phyloP scores from a whole-genome alignment of 2,797 vertebrate species.

The Acanthurus tractus region DNA sequence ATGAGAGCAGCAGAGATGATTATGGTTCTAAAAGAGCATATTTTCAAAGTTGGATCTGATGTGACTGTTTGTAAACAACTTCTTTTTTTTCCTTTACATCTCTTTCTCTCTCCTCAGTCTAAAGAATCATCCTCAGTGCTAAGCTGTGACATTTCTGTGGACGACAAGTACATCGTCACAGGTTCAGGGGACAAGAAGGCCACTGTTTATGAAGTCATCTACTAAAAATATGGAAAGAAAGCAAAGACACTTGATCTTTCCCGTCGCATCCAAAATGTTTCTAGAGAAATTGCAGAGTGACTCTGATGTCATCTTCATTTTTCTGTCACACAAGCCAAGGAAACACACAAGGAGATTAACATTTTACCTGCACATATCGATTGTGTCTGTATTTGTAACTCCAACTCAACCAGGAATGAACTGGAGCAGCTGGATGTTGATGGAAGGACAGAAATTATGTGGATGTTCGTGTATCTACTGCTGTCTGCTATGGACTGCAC shows the following conservation, averaged over 20 bases:
- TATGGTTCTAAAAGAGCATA: conserved; percentile 5
- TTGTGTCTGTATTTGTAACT: conserved; percentile 45
- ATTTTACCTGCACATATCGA: conserved; percentile 40
- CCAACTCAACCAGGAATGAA: conserved; percentile 35
- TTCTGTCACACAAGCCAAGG: conserved; percentile 35
- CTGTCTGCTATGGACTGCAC: conserved; percentile 37
- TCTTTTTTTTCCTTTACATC: neutral
- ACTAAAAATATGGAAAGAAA: conserved; percentile 72
- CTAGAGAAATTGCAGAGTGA: conserved; percentile 32
- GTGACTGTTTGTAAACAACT: neutral
- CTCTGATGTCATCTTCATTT: conserved; percentile 24
- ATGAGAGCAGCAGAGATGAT: neutral
- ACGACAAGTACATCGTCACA: conserved; percentile 91
- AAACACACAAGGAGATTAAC: conserved; percentile 33
- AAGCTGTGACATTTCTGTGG: conserved; percentile 90
- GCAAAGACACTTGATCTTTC: conserved; percentile 20
- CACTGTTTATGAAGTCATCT: conserved; percentile 90
- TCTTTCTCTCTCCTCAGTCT: conserved; percentile 74
- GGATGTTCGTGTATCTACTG: conserved; percentile 36
- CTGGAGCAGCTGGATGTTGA: conserved; percentile 42
- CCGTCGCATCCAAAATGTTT: conserved; percentile 21
- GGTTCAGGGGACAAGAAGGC: conserved; percentile 91
- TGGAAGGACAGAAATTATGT: conserved; percentile 31
- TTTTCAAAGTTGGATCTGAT: neutral
- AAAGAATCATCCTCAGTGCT: conserved; percentile 90